Evolutionary conservation across 30 jellyfish, hydroid and myxozoan species (phyloP).

Genomic region (Aurelia coerulea): DNA sequence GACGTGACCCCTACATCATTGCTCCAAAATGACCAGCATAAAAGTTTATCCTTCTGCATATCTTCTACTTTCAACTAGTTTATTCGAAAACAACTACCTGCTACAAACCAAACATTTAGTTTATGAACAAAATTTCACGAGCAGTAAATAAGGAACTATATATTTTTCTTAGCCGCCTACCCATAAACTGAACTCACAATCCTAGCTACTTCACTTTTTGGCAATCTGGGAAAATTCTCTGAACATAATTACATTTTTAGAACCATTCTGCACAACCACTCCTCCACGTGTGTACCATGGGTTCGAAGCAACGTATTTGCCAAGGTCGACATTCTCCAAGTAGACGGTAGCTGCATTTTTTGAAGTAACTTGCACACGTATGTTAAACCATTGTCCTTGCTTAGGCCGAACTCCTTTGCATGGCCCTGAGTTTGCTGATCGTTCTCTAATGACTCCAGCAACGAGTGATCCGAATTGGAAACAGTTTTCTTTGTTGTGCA

Average conservation of each 20-base stretch:
- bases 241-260: conserved; percentile 72
- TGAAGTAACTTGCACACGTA: conserved; percentile 58
- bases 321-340: conserved; percentile 43
- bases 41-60: no score
- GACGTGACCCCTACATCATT: no score
- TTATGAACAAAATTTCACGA: no score
- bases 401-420: conserved; percentile 48
- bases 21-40: no score
- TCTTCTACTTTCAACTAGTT: no score
- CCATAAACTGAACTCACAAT: no score
- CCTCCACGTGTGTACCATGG: conserved; percentile 85
- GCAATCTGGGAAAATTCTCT: conserved; percentile 40
- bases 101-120: no score
- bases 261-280: conserved; percentile 79
- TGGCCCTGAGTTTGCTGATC: conserved; percentile 33
- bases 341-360: conserved; percentile 41
- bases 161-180: no score
- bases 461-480: conserved; percentile 74
- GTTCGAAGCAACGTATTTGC: conserved; percentile 27
- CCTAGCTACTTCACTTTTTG: no score
- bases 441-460: conserved; percentile 63
- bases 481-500: conserved; percentile 55
- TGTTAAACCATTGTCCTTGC: conserved; percentile 40
- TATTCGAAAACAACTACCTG: no score
- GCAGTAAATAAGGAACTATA: no score